These are phyloP conservation scores for Eulemur rufifrons DNA, from an alignment of 2,113 vertebrate genomes.

Conservation along the genomic window DNA sequence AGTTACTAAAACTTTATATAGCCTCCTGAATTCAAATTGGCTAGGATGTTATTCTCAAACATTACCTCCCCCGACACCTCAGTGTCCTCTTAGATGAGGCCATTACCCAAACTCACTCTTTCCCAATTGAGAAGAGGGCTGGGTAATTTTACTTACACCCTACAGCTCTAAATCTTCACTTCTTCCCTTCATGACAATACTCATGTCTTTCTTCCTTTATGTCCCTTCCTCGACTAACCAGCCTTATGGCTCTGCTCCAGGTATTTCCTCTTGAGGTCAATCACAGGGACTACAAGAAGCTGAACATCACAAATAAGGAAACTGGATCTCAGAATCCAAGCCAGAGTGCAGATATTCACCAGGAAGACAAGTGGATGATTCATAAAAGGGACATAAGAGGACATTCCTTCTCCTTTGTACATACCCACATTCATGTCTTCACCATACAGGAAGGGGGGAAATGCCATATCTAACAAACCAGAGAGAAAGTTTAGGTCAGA, in stretches of 20 bases:
- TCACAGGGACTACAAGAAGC: conserved; percentile 40
- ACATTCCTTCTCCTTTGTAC: background rate
- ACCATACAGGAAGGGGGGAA: background rate
- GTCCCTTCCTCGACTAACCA: conserved; percentile 56
- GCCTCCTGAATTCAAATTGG: background rate
- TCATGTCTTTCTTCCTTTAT: background rate
- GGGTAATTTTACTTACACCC: background rate
- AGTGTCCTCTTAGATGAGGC: background rate
- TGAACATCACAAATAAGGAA: conserved; percentile 66
- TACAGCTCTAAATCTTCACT: background rate
- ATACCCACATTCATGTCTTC: background rate
- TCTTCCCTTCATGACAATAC: conserved; percentile 15
- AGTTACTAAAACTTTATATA: background rate
- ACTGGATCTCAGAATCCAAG: background rate
- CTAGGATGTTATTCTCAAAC: background rate
- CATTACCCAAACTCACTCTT: background rate
- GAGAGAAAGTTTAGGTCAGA: background rate
- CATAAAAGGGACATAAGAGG: background rate
- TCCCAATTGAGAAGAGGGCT: background rate
- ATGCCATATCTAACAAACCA: background rate
- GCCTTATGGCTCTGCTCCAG: conserved; percentile 34
- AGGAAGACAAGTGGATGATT: conserved; percentile 53
- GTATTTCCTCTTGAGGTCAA: conserved; percentile 67
- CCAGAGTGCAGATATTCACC: background rate
- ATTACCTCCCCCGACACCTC: background rate